Conservation (phyloP, 1,140 invertebrate genomes). For the Hetaerina americana region DNA sequence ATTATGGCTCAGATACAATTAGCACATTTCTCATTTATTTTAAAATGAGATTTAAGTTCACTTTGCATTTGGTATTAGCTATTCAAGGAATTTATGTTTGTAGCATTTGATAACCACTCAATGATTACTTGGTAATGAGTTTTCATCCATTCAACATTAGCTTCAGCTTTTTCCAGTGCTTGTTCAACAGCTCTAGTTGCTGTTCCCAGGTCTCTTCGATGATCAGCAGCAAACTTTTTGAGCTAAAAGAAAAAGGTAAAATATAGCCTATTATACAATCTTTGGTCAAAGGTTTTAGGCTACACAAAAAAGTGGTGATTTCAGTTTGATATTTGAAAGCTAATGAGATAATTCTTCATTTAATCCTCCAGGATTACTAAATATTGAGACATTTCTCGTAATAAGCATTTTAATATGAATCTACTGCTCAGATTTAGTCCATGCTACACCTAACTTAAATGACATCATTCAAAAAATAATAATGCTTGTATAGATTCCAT, state of each 20-base stretch:
- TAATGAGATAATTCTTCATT: background rate
- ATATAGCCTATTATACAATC: constrained; percentile 3
- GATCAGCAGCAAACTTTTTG: constrained; percentile 44
- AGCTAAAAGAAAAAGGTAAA: constrained; percentile 31
- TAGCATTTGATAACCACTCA: constrained; percentile 45
- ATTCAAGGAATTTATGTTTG: background rate
- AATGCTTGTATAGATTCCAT: no score
- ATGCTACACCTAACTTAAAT: no score
- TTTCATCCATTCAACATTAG: constrained; percentile 69
- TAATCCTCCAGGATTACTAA: background rate
- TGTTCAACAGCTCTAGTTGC: constrained; percentile 55
- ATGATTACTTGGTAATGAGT: constrained; percentile 56
- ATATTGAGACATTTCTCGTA: background rate
- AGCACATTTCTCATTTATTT: background rate
- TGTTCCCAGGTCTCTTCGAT: constrained; percentile 43
- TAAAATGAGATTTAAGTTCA: background rate
- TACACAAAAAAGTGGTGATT: background rate
- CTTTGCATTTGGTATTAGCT: background rate
- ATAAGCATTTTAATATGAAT: no score
- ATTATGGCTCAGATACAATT: background rate
- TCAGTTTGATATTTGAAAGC: background rate
- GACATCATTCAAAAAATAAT: no score
- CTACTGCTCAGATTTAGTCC: no score
- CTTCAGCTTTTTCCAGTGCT: constrained; percentile 58
- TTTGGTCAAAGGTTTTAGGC: background rate